Percentiles rank a stretch among this genome's conserved stretches.
phyloP scores from a whole-genome alignment of 2,113 vertebrate species.

The Syngnathus typhle region DNA sequence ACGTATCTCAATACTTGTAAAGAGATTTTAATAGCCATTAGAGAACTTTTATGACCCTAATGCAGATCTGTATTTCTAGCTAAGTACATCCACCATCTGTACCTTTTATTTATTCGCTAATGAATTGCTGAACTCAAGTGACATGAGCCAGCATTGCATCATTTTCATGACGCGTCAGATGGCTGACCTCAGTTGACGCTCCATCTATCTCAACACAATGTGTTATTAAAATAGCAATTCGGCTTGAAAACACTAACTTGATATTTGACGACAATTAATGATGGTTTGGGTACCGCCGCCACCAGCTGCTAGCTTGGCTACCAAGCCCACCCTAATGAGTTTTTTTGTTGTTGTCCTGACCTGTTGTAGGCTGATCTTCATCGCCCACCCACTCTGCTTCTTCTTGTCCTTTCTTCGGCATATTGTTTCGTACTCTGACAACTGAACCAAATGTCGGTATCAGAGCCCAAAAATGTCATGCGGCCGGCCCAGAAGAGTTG shows the following conservation, averaged over 20 bases:
- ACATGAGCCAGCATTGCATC: too few relatives aligned
- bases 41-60: too few relatives aligned
- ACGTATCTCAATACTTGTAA: not conserved
- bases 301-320: constrained; percentile 13
- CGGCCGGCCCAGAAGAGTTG: constrained; percentile 34
- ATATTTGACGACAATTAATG: accelerated
- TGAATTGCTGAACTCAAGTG: too few relatives aligned
- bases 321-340: constrained; percentile 6
- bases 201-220: too few relatives aligned
- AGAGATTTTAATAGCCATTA: not conserved
- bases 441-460: not conserved
- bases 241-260: accelerated
- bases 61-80: too few relatives aligned
- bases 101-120: too few relatives aligned
- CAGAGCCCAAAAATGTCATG: constrained; percentile 29
- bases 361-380: constrained; percentile 51
- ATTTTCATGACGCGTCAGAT: too few relatives aligned
- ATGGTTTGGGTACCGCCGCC: not conserved
- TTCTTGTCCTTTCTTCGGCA: constrained; percentile 72
- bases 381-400: constrained; percentile 68
- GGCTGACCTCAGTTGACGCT: too few relatives aligned
- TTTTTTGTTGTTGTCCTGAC: constrained; percentile 10
- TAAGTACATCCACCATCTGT: too few relatives aligned
- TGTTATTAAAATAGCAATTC: too few relatives aligned
- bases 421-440: constrained; percentile 12